Conservation (phyloP, 2,888 invertebrate species). For the Drosophila imparisetae region DNA sequence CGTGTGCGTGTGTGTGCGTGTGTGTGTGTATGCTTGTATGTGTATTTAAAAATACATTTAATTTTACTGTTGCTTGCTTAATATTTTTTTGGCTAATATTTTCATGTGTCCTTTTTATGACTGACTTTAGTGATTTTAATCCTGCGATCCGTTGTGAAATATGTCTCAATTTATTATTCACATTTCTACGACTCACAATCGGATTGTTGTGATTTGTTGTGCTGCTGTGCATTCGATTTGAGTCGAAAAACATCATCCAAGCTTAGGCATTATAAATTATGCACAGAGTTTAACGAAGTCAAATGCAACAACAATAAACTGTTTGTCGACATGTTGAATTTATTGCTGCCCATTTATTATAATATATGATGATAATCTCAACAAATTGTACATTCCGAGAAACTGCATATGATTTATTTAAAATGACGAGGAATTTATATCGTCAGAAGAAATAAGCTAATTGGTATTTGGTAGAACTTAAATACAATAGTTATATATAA, state of each 20-base stretch:
- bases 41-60: slow-evolving; percentile 57
- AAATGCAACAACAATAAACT: slow-evolving; percentile 7
- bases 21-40: slow-evolving; percentile 40
- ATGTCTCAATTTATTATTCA: slow-evolving; percentile 72
- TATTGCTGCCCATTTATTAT: slow-evolving; percentile 27
- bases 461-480: background rate
- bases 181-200: slow-evolving; percentile 38
- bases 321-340: slow-evolving; percentile 7
- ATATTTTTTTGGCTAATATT: slow-evolving; percentile 28
- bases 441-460: background rate
- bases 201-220: slow-evolving; percentile 13
- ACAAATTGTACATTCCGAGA: background rate
- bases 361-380: slow-evolving; percentile 12
- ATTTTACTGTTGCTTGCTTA: slow-evolving; percentile 48
- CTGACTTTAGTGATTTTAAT: slow-evolving; percentile 31
- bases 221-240: slow-evolving; percentile 4
- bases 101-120: slow-evolving; percentile 1
- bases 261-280: slow-evolving; percentile 19
- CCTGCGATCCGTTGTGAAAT: slow-evolving; percentile 44
- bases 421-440: background rate
- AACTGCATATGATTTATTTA: background rate
- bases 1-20: no score
- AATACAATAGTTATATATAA: background rate
- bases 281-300: slow-evolving; percentile 4
- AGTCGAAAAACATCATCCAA: background rate